Percentiles rank a stretch among this genome's conserved stretches.
Conservation (phyloP, 2,113 vertebrate genomes). For the Heterocephalus glaber region DNA sequence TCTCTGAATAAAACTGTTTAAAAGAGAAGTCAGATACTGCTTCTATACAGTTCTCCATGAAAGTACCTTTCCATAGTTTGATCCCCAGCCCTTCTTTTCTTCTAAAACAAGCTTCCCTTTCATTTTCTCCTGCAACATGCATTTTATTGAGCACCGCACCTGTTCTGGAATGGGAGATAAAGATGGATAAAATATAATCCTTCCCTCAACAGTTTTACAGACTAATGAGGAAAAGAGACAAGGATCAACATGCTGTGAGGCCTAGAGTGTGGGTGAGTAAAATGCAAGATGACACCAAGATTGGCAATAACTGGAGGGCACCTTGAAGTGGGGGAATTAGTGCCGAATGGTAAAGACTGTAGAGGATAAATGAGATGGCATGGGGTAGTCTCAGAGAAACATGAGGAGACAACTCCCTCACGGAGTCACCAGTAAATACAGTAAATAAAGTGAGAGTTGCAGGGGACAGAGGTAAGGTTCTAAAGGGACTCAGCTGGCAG, state of each 20-base stretch:
- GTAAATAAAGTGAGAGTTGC: no score
- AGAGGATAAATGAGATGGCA: background rate
- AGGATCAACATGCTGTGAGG: background rate
- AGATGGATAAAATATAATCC: background rate
- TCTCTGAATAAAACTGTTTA: background rate
- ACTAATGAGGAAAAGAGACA: background rate
- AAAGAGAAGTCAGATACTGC: conserved; percentile 10
- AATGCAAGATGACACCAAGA: background rate
- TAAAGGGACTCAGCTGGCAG: background rate
- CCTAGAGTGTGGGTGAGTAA: background rate
- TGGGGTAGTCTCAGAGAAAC: background rate
- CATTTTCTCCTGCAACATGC: background rate
- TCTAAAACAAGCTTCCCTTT: background rate
- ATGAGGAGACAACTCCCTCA: background rate
- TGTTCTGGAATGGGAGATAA: background rate
- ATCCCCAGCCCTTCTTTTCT: background rate
- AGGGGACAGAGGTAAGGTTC: background rate
- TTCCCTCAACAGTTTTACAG: background rate
- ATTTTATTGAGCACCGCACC: background rate
- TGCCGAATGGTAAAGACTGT: background rate
- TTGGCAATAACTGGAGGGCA: background rate
- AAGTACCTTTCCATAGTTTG: background rate
- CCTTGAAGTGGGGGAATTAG: background rate
- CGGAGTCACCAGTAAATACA: background rate
- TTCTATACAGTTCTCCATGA: background rate